Conservation (phyloP, 2,888 invertebrate genomes). For the Acleris laterana region DNA sequence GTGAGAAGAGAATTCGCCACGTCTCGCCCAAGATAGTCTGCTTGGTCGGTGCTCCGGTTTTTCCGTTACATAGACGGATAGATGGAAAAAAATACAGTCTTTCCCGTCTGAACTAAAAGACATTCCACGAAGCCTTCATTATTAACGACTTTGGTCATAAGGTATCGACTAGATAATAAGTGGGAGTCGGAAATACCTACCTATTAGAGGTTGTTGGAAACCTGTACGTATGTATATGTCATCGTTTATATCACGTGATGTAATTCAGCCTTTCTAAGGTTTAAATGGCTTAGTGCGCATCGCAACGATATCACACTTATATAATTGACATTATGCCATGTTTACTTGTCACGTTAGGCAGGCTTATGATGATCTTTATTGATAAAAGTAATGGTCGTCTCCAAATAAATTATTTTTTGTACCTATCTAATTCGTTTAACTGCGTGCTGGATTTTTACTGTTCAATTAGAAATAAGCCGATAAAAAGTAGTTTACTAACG, state of each 20-base stretch:
- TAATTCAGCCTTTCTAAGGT: constrained; percentile 56
- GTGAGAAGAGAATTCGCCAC: neutral
- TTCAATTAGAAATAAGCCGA: neutral
- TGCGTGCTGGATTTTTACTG: neutral
- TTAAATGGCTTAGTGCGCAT: constrained; percentile 39
- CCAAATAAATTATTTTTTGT: too few relatives aligned
- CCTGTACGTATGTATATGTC: constrained; percentile 9
- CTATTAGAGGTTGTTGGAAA: constrained; percentile 12
- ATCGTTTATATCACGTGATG: constrained; percentile 19
- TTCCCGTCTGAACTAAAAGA: neutral
- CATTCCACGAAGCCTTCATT: neutral
- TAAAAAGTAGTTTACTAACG: neutral
- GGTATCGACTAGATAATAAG: neutral
- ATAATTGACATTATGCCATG: constrained; percentile 19
- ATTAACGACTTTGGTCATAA: neutral
- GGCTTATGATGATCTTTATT: too few relatives aligned
- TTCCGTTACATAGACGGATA: too few relatives aligned
- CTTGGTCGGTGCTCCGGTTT: neutral
- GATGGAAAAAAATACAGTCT: too few relatives aligned
- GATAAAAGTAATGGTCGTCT: too few relatives aligned
- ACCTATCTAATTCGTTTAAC: neutral
- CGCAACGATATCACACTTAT: constrained; percentile 11
- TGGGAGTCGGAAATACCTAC: constrained; percentile 26
- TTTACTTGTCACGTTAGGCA: too few relatives aligned
- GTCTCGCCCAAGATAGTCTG: neutral